Evolutionary conservation across 2,113 vertebrate genomes (phyloP), one percentile per base, ranked within the genome.

Genomic region (Antennarius striatus): DNA sequence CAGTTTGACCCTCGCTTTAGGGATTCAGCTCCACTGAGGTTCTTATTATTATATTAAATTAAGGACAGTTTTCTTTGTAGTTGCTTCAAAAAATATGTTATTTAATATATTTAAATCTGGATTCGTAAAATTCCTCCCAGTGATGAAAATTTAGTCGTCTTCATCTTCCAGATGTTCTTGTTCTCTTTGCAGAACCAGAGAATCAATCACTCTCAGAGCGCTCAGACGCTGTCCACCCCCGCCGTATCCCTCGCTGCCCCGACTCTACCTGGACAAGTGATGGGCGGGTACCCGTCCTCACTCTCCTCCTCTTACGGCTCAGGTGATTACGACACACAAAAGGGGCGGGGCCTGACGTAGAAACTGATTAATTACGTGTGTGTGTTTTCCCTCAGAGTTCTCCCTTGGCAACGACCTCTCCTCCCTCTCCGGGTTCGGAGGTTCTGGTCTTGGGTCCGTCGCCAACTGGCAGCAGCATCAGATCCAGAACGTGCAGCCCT

Each of bases 131-230:
- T 22, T 22, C 22, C 22, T 22, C 22, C 2, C 2, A 22, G 22
- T 22, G 22, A 22, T 22, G 22, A 22, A 22, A 22, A 22, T 36
- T 36, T 36, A 36, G 13, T 53, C 6, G 22, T 51, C 17, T 51
- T 22, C 49, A 28, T 7, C 11, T 53, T 8, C 29, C 30, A 51
- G 16, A 15, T 7, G 16, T 42, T 40, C 12, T 3, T 28, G 0
- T 11, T 43, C 57, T 52, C 43, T 89, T 85, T 87, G 79, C 90
- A 99, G 97, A 99, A 96, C 92, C 96, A 98, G 92, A 95, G 96
- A 91, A 96, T 98, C 93, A 97, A 95, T 91, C 96, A 96, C 94
- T 97, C 97, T 57, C 96, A 98, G 92, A 95, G 93, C 47, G 97
- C 96, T 85, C 97, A 98, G 91, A 95, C 95, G 63, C 92, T 98